Evolutionary conservation across 2,113 vertebrate genomes (phyloP), one percentile per base, ranked within the genome.

Genomic region (Columbina picui): DNA sequence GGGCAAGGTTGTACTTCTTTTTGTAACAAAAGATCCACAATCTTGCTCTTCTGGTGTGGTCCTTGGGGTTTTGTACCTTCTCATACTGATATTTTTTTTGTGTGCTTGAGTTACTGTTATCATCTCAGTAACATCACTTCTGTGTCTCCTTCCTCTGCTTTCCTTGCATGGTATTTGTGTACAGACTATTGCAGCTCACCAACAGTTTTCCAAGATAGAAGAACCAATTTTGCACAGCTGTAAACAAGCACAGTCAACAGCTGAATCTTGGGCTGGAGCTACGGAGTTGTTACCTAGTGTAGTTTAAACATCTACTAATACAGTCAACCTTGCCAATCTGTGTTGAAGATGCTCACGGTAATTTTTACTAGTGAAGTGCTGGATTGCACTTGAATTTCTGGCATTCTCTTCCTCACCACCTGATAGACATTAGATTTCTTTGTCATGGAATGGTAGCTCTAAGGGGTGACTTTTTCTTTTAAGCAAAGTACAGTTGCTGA

Each of bases 41-140:
- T 32, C 22, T 60, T n/a, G 20, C 26, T 83, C 19, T 73, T 36
- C 55, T 61, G 14, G 2, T 39, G 25, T 20, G 15, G 7, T 53
- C 29, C 52, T 59, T 11, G 52, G 17, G 14, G 19, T 34, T 89
- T 89, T 47, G 25, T 12, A 25, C 8, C 5, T 34, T 84, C 34
- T 34, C 10, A 26, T 13, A 3, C 2, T 0, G 1, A 3, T 12
- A 1, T 14, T 52, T 77, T 67, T 67, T 73, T 32, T 27, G 6
- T 18, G 26, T 85, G 25, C 17, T 83, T 52, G 61, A 50, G 14
- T 71, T 87, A 22, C 41, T 36, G 12, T 38, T 87, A 1, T 14
- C 7, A 39, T 26, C 30, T 63, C 43, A 38, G 7, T 34, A 52
- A 20, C 43, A 41, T 76, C 11, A 38, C 53, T 56, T 82, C 34